Percentiles rank a stretch among this genome's conserved stretches.
These are phyloP conservation scores for Eupithecia dodoneata DNA, from an alignment of 2,888 invertebrate species.

Conservation along the genomic window DNA sequence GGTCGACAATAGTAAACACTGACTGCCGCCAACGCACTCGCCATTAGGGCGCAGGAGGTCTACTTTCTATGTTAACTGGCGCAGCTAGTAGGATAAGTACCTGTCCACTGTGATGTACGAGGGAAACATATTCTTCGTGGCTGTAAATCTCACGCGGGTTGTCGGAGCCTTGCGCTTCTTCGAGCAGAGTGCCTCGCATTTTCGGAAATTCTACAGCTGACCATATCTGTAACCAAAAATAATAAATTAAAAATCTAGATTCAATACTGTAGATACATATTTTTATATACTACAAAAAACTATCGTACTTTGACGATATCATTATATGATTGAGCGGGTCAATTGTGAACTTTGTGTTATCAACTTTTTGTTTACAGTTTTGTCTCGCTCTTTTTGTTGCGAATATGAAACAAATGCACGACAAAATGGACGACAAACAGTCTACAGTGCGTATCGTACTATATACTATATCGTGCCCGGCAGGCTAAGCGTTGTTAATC, in stretches of 20 bases:
- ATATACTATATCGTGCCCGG: too few species aligned
- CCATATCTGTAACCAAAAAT: conserved; percentile 86
- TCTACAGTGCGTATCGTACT: too few species aligned
- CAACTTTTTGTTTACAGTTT: not conserved
- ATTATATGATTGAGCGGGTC: not conserved
- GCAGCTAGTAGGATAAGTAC: conserved; percentile 57
- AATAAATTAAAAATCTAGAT: not conserved
- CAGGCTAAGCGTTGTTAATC: not conserved
- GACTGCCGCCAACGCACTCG: too few species aligned
- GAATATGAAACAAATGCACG: too few species aligned
- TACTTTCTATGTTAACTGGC: not conserved
- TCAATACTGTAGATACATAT: not conserved
- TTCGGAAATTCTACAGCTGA: conserved; percentile 88
- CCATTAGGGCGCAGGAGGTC: too few species aligned
- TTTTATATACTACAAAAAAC: not conserved
- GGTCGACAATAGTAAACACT: too few species aligned
- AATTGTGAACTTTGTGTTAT: not conserved
- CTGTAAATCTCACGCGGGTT: conserved; percentile 88
- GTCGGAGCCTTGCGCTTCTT: conserved; percentile 82
- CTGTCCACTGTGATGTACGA: conserved; percentile 91
- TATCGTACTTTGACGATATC: not conserved
- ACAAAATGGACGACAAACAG: too few species aligned
- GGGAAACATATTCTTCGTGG: conserved; percentile 92
- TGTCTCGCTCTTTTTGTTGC: too few species aligned
- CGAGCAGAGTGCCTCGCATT: conserved; percentile 86